Conservation (phyloP, 2,797 vertebrate species). For the Gallinago nigripennis region DNA sequence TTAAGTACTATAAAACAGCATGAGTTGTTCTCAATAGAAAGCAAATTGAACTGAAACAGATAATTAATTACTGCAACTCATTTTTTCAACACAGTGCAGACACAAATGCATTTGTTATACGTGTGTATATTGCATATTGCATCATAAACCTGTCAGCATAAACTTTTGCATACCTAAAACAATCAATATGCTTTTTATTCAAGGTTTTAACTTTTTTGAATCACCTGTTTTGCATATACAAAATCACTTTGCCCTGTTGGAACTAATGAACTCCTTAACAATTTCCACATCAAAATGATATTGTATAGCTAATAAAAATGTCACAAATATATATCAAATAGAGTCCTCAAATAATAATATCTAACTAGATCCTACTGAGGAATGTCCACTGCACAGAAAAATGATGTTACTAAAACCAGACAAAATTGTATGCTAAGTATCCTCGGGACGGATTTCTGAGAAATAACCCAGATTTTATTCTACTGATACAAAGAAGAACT, state of each 20-base stretch:
- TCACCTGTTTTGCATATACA: neutral
- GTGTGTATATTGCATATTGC: neutral
- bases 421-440: neutral
- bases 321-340: neutral
- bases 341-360: neutral
- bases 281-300: neutral
- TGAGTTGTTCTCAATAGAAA: conserved; percentile 63
- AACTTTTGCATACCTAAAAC: conserved; percentile 16
- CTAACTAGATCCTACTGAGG: neutral
- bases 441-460: neutral
- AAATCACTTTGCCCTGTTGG: neutral
- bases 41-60: conserved; percentile 77
- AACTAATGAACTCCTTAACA: neutral
- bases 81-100: conserved; percentile 49
- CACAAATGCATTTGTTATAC: conserved; percentile 16
- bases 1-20: conserved; percentile 80
- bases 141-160: conserved; percentile 24
- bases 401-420: neutral
- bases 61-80: conserved; percentile 76
- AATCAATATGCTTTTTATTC: conserved; percentile 34
- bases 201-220: conserved; percentile 1
- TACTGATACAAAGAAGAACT: neutral
- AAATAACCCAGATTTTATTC: neutral
- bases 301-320: neutral
- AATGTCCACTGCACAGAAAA: neutral